A percentile compares a stretch with the other conserved stretches of the same genome.
Evolutionary conservation across 2,113 vertebrate genomes (phyloP).

Genomic region (Sander lucioperca): DNA sequence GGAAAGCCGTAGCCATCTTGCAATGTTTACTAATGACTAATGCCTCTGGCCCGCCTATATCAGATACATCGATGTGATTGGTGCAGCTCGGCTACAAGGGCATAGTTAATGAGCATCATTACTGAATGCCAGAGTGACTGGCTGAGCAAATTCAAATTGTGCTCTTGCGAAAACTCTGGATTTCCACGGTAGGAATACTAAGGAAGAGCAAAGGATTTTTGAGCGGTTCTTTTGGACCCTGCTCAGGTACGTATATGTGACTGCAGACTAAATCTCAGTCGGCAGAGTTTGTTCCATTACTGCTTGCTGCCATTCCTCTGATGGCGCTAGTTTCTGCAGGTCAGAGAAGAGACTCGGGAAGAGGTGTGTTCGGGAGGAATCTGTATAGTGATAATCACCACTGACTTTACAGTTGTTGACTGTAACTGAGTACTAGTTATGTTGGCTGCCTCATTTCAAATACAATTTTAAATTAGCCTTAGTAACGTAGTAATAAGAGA

Average conservation of each 20-base stretch:
- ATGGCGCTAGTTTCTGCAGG: slow-evolving; percentile 53
- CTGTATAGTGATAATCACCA: not conserved
- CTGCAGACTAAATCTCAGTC: not conserved
- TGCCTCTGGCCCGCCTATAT: no score
- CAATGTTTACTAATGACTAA: no score
- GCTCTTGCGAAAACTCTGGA: no score
- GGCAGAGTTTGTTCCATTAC: not conserved
- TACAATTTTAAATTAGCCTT: no score
- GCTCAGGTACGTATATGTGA: slow-evolving; percentile 5
- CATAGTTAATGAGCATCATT: no score
- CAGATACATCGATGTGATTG: no score
- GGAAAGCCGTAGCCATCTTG: no score
- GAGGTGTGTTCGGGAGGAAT: slow-evolving; percentile 11
- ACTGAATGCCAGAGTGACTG: no score
- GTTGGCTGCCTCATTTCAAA: not conserved
- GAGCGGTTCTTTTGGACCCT: slow-evolving; percentile 4
- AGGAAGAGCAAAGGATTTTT: not conserved
- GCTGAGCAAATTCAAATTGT: no score
- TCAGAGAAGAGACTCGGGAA: not conserved
- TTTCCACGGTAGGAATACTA: not conserved
- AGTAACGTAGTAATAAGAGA: no score
- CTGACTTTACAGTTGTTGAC: not conserved
- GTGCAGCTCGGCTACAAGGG: no score
- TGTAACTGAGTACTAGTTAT: not conserved
- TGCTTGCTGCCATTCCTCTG: slow-evolving; percentile 47